These are phyloP conservation scores for Scleropages formosus DNA, from an alignment of 2,797 vertebrate genomes.

Conservation along the genomic window DNA sequence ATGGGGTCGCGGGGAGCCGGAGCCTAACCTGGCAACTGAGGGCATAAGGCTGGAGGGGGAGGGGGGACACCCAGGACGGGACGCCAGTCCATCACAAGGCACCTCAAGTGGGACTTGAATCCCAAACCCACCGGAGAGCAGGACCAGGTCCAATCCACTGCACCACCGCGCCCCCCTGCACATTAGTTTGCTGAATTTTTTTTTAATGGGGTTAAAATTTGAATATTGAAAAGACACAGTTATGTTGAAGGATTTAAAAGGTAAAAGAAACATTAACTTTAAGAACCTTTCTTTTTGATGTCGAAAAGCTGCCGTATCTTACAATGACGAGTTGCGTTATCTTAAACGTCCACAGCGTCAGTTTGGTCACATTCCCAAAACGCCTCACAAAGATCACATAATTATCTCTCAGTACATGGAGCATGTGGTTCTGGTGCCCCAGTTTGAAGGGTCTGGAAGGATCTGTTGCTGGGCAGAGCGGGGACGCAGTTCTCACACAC, in stretches of 20 bases:
- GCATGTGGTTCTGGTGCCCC: background rate
- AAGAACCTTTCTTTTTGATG: background rate
- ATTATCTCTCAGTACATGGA: conserved; percentile 17
- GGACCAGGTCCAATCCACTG: too few species aligned
- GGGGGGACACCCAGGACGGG: too few species aligned
- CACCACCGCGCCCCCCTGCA: too few species aligned
- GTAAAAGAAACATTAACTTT: too few species aligned
- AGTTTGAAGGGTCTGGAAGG: background rate
- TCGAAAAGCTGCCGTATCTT: background rate
- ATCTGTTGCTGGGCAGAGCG: background rate
- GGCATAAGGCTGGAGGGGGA: too few species aligned
- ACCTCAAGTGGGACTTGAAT: too few species aligned
- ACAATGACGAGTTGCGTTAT: background rate
- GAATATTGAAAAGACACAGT: background rate
- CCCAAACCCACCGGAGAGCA: too few species aligned
- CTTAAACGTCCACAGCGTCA: background rate
- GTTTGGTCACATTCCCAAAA: conserved; percentile 13
- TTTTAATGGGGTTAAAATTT: background rate
- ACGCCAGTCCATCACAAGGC: too few species aligned
- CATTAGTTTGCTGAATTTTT: too few species aligned
- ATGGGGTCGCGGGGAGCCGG: too few species aligned
- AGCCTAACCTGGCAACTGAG: too few species aligned
- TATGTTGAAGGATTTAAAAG: background rate
- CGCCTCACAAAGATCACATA: conserved; percentile 20
- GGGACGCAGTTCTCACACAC: background rate